Evolutionary conservation across 2,797 vertebrate genomes (phyloP), one percentile per base, ranked within the genome.

Genomic region (Danio albolineatus): DNA sequence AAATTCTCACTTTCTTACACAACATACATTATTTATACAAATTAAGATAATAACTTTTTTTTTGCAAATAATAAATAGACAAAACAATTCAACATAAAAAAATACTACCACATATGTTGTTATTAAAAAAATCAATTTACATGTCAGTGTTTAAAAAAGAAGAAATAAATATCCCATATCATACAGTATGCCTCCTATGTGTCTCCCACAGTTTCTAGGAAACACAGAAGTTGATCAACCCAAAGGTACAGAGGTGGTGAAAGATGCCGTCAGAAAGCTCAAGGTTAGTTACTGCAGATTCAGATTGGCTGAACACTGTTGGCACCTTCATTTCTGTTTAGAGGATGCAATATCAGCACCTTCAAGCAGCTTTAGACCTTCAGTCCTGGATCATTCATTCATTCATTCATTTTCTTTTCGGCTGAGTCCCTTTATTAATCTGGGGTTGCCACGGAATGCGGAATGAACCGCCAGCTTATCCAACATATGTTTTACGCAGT

Each of bases 211-310:
- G 98, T 98, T 99, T 91, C 96, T 99, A 66, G 98, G 98, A 89
- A 97, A 95, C 88, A 97, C 97, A 0, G 98, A 98, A 89, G 98
- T 99, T 82, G 97, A 99, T 71, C 96, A 97, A 73, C 97, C 98
- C 0, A 99, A 99, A 93, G 98, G 98, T 89, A 98, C 98, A 1
- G 97, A 99, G 86, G 93, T 99, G 73, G 97, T 98, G 41, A 96
- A 94, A 92, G 98, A 99, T 87, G 98, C 98, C 19, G 98, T 99
- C 51, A 94, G 97, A 82, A 99, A 99, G 87, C 92, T 99, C 10
- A 99, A 99, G 97, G 98, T 99, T 95, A 88, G 83, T 76, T 75
- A 61, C 76, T 61, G 48, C 49, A 2, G 38, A n/a, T 62, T 66
- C 19, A 56, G 39, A 41, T 28, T 67, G 39, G 9, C 56, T 53